phyloP scores from a whole-genome alignment of 2,888 invertebrate genomes.

The Thymelicus sylvestris region DNA sequence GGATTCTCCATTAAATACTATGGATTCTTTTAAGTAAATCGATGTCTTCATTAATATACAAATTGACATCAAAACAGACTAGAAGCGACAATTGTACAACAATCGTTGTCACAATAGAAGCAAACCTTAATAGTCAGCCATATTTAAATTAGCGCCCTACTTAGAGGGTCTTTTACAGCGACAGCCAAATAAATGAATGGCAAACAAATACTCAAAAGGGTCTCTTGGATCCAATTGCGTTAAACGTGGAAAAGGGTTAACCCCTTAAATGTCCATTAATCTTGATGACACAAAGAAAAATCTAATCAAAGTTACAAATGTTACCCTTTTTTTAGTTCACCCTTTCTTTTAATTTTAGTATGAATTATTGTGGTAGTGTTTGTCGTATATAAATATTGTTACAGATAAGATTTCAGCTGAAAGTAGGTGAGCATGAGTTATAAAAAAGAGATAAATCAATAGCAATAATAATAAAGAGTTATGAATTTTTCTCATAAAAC shows the following conservation, averaged over 20 bases:
- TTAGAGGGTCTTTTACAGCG: constrained; percentile 8
- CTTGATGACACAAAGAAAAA: constrained; percentile 5
- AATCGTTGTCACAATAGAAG: not conserved
- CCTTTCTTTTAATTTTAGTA: not conserved
- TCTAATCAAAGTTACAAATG: constrained; percentile 11
- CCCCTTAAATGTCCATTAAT: constrained; percentile 8
- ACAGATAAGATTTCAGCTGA: too few relatives aligned
- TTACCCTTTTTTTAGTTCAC: not conserved
- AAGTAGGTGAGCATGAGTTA: too few relatives aligned
- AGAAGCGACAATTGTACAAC: not conserved
- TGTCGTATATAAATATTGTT: too few relatives aligned
- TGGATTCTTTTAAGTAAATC: too few relatives aligned
- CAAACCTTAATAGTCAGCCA: not conserved
- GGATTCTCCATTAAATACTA: too few relatives aligned
- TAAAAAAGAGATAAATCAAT: too few relatives aligned
- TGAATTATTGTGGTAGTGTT: not conserved
- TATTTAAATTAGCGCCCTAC: constrained; percentile 6
- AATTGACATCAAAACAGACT: not conserved
- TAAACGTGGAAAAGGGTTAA: constrained; percentile 13
- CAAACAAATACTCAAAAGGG: constrained; percentile 9
- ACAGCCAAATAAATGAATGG: constrained; percentile 12
- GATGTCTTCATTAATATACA: not conserved
- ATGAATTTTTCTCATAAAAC: too few relatives aligned
- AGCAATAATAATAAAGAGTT: too few relatives aligned
- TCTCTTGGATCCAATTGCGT: constrained; percentile 13